A percentile compares a stretch with the other conserved stretches of the same genome.
These are phyloP conservation scores for Mugil cephalus DNA, from an alignment of 2,113 vertebrate species.

Conservation along the genomic window DNA sequence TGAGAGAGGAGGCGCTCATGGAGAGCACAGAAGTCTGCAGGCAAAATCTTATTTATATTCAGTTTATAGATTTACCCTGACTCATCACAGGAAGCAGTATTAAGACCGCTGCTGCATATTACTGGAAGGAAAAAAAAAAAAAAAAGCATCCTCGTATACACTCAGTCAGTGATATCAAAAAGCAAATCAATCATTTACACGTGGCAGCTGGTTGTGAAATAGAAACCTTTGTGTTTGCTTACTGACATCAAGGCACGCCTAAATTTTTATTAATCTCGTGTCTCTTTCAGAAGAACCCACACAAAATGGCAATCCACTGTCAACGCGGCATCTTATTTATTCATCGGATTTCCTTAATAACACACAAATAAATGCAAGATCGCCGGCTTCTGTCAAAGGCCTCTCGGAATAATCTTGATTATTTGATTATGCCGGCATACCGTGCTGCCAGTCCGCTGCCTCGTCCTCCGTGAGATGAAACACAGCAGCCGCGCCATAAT, in stretches of 20 bases:
- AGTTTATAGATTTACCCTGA: constrained; percentile 69
- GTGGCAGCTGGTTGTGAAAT: constrained; percentile 29
- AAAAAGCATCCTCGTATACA: constrained; percentile 17
- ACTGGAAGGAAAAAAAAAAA: constrained; percentile 23
- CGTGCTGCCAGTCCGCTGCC: constrained; percentile 16
- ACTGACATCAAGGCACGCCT: constrained; percentile 39
- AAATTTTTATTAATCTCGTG: constrained; percentile 45
- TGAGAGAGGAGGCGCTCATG: constrained; percentile 30
- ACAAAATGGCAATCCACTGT: constrained; percentile 46
- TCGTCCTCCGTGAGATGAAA: constrained; percentile 56
- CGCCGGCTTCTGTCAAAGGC: constrained; percentile 53
- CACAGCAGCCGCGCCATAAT: constrained; percentile 27
- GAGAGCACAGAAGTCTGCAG: constrained; percentile 44
- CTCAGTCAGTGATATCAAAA: constrained; percentile 31
- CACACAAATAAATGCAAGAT: constrained; percentile 30
- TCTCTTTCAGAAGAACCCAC: constrained; percentile 10
- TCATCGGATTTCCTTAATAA: constrained; percentile 45
- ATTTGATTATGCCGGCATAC: constrained; percentile 44
- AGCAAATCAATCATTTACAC: constrained; percentile 61
- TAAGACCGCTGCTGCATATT: constrained; percentile 47
- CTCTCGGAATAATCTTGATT: constrained; percentile 37
- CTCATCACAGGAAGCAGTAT: constrained; percentile 68
- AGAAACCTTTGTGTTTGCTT: constrained; percentile 26
- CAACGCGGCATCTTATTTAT: constrained; percentile 25
- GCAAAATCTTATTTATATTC: constrained; percentile 73